Evolutionary conservation across 2,113 vertebrate species (phyloP).

Genomic region (Propithecus coquereli): DNA sequence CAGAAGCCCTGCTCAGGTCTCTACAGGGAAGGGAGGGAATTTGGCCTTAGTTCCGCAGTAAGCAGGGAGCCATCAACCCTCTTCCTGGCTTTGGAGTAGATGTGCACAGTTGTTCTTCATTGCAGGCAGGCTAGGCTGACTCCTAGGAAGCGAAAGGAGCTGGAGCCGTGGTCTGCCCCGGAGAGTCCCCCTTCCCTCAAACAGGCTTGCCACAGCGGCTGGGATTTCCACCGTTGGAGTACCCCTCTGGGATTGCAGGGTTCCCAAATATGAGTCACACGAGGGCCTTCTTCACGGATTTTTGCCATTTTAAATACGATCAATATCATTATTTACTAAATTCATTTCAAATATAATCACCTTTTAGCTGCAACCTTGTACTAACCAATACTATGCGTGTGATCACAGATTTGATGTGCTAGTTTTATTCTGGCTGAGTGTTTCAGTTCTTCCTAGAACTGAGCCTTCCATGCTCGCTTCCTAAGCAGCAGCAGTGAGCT

Average conservation of each 20-base stretch:
- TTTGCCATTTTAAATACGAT: neutral
- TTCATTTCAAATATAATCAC: neutral
- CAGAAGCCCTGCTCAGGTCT: neutral
- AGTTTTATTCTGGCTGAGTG: neutral
- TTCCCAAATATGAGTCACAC: neutral
- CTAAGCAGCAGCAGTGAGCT: neutral
- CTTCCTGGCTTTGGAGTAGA: neutral
- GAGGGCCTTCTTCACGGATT: neutral
- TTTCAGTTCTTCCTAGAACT: neutral
- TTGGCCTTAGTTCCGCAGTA: neutral
- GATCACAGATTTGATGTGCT: neutral
- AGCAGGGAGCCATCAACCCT: neutral
- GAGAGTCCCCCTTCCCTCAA: rapidly evolving
- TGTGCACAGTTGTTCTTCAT: neutral
- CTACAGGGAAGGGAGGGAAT: neutral
- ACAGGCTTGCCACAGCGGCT: neutral
- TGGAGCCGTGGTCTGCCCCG: neutral
- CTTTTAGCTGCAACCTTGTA: neutral
- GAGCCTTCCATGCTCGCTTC: neutral
- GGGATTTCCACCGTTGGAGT: neutral
- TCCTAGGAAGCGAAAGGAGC: neutral
- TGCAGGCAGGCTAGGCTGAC: neutral
- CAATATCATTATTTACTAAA: neutral
- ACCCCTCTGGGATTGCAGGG: neutral
- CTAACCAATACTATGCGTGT: neutral